Evolutionary conservation across 92 coral and sea anemone species (phyloP), one percentile per base, ranked within the genome.

Genomic region (Parazoanthus swiftii): DNA sequence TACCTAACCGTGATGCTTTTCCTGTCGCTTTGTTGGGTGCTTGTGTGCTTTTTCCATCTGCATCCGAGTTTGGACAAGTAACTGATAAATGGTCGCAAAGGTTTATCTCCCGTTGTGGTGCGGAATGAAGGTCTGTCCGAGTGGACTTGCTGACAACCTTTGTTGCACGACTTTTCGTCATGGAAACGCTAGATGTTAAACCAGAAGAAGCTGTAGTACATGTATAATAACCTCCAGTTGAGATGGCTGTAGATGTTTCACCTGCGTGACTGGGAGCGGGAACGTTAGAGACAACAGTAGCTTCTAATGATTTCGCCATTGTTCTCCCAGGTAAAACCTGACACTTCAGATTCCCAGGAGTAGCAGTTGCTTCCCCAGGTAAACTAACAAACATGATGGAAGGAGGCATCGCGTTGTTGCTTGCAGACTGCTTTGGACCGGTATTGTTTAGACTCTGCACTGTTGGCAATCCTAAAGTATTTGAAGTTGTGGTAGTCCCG

Each of bases 251-350:
- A n/a, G 59, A 7, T 10, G 63, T 65, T 39, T 14, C 26, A 10
- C 58, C 36, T 23, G 56, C 15, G 42, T 81, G 85, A 56, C 50
- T 29, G 43, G 43, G 50, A 0, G 43, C n/a, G 42, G 42, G 7
- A 59, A 59, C 74, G 23, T 67, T 56, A 81, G 74, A 63, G 48
- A 21, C 65, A 36, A 38, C 36, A 23, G 0, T 26, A 29, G 85
- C 8, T 4, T 48, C 35, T 18, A 43, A 4, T 81, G 54, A 21
- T 59, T 54, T 25, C n/a, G 54, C 46, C n/a, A 21, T 6, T 81
- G 85, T 81, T 25, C 74, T n/a, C 35, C 70, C 46, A 39, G 85
- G 54, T 63, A 29, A 54, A 9, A 39, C 23, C 65, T 67, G 74
- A 82, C 54, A 25, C 6, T 42, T 43, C 43, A 43, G 59, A n/a